These are phyloP conservation scores for Xyrichtys novacula DNA, from an alignment of 2,797 vertebrate species.

Conservation along the genomic window DNA sequence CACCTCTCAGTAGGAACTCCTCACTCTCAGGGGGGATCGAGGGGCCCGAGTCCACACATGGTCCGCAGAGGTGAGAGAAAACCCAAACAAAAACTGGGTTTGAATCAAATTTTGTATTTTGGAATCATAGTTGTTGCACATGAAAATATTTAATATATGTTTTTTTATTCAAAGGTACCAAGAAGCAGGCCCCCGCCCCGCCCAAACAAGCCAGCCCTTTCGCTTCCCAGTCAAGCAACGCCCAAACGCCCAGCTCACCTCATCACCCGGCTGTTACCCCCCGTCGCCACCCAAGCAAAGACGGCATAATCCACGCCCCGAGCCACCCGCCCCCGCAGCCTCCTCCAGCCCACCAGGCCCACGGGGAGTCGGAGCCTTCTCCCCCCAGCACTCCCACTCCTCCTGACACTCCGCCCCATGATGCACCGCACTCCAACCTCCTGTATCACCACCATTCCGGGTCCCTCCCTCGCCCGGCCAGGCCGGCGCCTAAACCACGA, in stretches of 20 bases:
- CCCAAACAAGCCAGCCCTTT: slow-evolving; percentile 81
- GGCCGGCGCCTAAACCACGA: slow-evolving; percentile 91
- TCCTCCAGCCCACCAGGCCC: slow-evolving; percentile 78
- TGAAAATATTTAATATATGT: no score
- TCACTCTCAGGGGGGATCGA: slow-evolving; percentile 76
- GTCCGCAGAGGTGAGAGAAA: slow-evolving; percentile 88
- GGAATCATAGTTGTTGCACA: no score
- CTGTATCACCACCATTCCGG: slow-evolving; percentile 71
- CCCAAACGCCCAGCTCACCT: slow-evolving; percentile 43
- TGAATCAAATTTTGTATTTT: no score
- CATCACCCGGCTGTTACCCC: slow-evolving; percentile 78
- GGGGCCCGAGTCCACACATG: slow-evolving; percentile 92
- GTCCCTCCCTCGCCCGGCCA: slow-evolving; percentile 88
- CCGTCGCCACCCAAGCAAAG: slow-evolving; percentile 87
- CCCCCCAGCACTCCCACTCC: slow-evolving; percentile 91
- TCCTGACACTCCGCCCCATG: slow-evolving; percentile 86
- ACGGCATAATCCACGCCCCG: slow-evolving; percentile 90
- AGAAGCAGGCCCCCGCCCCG: slow-evolving; percentile 92
- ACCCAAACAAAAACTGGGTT: no score
- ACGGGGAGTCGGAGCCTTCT: slow-evolving; percentile 80
- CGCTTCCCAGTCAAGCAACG: slow-evolving; percentile 69
- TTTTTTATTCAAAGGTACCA: slow-evolving; percentile 86
- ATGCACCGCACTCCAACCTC: slow-evolving; percentile 59
- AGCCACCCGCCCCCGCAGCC: slow-evolving; percentile 94
- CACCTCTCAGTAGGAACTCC: slow-evolving; percentile 80